Conservation (phyloP, 2,888 invertebrate species). For the Drosophila cracens region DNA sequence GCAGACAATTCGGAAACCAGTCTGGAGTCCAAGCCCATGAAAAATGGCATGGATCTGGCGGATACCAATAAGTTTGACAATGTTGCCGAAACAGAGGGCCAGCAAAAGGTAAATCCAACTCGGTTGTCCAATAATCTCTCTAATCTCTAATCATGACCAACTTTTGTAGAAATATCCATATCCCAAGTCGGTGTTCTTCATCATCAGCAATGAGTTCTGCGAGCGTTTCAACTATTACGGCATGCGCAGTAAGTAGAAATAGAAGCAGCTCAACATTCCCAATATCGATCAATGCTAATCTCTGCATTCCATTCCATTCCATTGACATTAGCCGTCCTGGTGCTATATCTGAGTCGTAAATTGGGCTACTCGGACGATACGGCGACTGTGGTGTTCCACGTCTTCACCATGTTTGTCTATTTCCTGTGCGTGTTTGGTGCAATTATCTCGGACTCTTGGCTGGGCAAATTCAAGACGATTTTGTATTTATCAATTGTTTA, state of each 20-base stretch:
- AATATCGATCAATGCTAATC: neutral
- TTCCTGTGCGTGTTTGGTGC: conserved; percentile 92
- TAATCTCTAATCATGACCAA: neutral
- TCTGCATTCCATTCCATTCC: neutral
- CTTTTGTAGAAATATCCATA: conserved; percentile 82
- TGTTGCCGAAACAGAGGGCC: conserved; percentile 78
- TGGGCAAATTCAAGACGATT: conserved; percentile 92
- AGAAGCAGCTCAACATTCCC: neutral
- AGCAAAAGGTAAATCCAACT: conserved; percentile 72
- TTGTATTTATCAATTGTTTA: conserved; percentile 91
- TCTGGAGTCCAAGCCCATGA: conserved; percentile 19
- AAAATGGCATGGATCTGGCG: conserved; percentile 49
- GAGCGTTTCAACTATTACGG: conserved; percentile 98
- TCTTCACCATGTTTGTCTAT: conserved; percentile 90
- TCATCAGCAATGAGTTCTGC: conserved; percentile 97
- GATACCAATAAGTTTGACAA: conserved; percentile 44
- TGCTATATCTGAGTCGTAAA: conserved; percentile 89
- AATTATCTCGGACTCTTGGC: conserved; percentile 91
- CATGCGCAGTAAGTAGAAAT: conserved; percentile 91
- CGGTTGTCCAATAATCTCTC: neutral
- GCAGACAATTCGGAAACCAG: conserved; percentile 14
- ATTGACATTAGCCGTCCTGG: conserved; percentile 88
- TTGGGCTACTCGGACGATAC: conserved; percentile 88
- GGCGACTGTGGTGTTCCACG: conserved; percentile 91
- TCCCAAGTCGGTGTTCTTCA: conserved; percentile 94